Evolutionary conservation across 1,140 invertebrate genomes (phyloP).

Genomic region (Triops longicaudatus): DNA sequence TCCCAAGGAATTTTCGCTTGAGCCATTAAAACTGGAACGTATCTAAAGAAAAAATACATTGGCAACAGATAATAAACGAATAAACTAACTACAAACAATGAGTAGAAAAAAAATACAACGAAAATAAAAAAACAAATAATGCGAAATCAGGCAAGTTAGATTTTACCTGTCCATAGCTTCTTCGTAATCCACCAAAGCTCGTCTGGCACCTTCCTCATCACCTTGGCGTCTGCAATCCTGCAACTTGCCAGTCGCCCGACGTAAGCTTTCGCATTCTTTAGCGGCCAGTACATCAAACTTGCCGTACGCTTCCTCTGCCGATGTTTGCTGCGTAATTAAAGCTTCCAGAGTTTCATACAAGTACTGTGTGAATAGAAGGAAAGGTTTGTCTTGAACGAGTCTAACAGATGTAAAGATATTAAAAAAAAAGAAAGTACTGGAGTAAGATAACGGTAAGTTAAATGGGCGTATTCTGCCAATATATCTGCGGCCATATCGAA

Average conservation of each 20-base stretch:
- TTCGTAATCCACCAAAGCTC: conserved; percentile 85
- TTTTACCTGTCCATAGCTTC: conserved; percentile 73
- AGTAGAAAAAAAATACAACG: no score
- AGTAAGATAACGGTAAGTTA: conserved; percentile 92
- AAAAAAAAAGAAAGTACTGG: conserved; percentile 50
- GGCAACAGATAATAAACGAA: conserved; percentile 23
- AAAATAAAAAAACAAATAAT: conserved; percentile 32
- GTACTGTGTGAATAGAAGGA: conserved; percentile 51
- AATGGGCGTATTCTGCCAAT: conserved; percentile 91
- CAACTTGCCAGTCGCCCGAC: conserved; percentile 52
- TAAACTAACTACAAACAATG: conserved; percentile 21
- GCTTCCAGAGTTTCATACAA: conserved; percentile 86
- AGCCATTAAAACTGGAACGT: conserved; percentile 93
- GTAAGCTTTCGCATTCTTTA: conserved; percentile 77
- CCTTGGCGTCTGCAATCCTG: conserved; percentile 78
- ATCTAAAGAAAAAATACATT: conserved; percentile 43
- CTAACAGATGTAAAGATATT: neutral
- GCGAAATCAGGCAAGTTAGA: conserved; percentile 23
- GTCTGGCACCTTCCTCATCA: conserved; percentile 80
- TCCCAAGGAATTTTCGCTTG: conserved; percentile 99
- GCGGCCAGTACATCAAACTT: conserved; percentile 93
- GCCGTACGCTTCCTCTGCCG: conserved; percentile 91
- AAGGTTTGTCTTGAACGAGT: neutral
- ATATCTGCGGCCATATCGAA: conserved; percentile 97
- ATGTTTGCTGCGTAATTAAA: conserved; percentile 93